These are phyloP conservation scores for Podotricha telesiphe DNA, from an alignment of 2,888 invertebrate genomes.

Conservation along the genomic window DNA sequence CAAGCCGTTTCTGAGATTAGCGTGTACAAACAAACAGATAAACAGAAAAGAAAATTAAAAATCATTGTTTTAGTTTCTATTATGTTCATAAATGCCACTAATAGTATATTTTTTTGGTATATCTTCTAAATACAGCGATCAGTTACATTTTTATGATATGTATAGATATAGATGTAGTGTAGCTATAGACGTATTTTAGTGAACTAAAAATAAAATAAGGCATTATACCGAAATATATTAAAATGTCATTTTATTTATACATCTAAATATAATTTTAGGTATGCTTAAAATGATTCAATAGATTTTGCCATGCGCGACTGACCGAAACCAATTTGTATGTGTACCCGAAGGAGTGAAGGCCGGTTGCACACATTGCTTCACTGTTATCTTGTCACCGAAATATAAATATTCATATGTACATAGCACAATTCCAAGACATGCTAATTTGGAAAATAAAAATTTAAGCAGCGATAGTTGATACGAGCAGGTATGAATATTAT, in stretches of 20 bases:
- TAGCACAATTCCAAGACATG: neutral
- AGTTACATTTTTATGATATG: no score
- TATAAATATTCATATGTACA: constrained; percentile 10
- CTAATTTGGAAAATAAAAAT: constrained; percentile 6
- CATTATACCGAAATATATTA: neutral
- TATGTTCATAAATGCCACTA: no score
- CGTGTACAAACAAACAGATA: no score
- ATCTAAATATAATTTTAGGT: neutral
- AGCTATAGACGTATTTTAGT: no score
- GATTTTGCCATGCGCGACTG: constrained; percentile 20
- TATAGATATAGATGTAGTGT: no score
- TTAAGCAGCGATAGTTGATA: neutral
- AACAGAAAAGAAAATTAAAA: no score
- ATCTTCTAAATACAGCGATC: no score
- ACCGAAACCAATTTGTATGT: constrained; percentile 28
- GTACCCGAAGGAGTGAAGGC: constrained; percentile 24
- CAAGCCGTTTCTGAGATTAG: no score
- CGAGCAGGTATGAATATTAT: no score
- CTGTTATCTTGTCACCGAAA: constrained; percentile 31
- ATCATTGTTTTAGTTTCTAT: no score
- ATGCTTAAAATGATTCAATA: constrained; percentile 2
- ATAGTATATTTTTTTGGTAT: no score
- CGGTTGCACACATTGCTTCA: constrained; percentile 28
- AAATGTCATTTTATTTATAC: neutral
- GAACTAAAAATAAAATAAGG: no score